Conservation (phyloP, 53 echinoderm and acorn worm genomes). For the Echinometra lucunter region DNA sequence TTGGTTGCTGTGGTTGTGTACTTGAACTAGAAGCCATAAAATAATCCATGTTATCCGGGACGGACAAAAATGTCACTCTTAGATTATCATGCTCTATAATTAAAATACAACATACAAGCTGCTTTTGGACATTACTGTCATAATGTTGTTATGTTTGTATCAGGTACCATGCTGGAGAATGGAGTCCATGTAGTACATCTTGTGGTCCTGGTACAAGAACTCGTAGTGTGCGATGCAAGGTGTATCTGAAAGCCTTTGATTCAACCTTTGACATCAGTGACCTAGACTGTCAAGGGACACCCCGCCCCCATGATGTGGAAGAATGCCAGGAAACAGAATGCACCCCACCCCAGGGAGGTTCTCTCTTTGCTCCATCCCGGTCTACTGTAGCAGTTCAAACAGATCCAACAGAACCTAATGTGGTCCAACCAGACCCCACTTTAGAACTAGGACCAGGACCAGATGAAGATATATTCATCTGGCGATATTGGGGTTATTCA, state of each 20-base stretch:
- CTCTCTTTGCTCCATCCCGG: not conserved
- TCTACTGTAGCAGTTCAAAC: not conserved
- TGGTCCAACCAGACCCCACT: conserved; percentile 56
- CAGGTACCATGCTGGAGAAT: conserved; percentile 75
- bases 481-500: conserved; percentile 83
- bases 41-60: too few relatives aligned
- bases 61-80: too few relatives aligned
- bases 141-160: not conserved
- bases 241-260: conserved; percentile 74
- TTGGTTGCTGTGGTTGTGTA: too few relatives aligned
- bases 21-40: too few relatives aligned
- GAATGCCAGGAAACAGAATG: conserved; percentile 67
- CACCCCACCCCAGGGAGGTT: conserved; percentile 22
- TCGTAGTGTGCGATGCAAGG: conserved; percentile 81
- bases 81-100: too few relatives aligned
- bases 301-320: conserved; percentile 74
- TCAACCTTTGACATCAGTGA: conserved; percentile 71
- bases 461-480: conserved; percentile 68
- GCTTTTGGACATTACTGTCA: not conserved
- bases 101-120: not conserved
- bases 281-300: conserved; percentile 61
- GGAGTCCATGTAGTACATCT: conserved; percentile 85
- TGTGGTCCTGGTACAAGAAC: conserved; percentile 79
- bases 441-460: conserved; percentile 64
- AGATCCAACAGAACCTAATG: conserved; percentile 56